Evolutionary conservation across 2,888 invertebrate genomes (phyloP), one percentile per base, ranked within the genome.

Genomic region (Xestoiulus laeticollis): DNA sequence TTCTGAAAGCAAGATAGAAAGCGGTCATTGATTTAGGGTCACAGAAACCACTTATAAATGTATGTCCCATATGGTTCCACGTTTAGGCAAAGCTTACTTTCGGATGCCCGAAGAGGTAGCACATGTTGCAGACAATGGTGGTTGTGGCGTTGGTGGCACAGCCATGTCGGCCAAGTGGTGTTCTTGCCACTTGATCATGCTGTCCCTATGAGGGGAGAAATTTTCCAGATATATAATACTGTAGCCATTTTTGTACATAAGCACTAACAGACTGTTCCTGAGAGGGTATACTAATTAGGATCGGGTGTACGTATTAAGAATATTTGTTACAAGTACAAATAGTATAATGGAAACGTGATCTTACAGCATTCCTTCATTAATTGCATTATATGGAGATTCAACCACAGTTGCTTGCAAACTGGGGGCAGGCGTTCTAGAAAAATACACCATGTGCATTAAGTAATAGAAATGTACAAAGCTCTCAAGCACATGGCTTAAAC

Each of bases 41-140:
- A 14, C 14, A 6, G 30, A 48, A 78, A 26, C 2, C n/a, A n/a
- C n/a, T n/a, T n/a, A n/a, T 68, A 6, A 10, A 6, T n/a, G 26
- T 30, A 12, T 30, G 68, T 1, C 78, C 30, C 1, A 26, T 14
- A 30, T 30, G 30, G 4, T 4, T 30, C 78, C 26, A 30, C 78
- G 0, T 30, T 30, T 38, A 22, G 30, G 14, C 14, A 30, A 30
- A 78, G 78, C 78, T 78, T 78, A 78, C 78, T 78, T 78, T 78
- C 78, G 78, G 78, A 78, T 32, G 78, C 78, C 78, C 78, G 78
- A 78, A 4, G 78, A 78, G 78, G 78, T 78, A 78, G 78, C 78
- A 78, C 78, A 78, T 10, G 78, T 78, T 32, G 78, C 78, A 26
- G 78, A 78, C 78, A 78, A 78, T 78, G 78, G 78, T 26, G 78